These are phyloP conservation scores for Dunckerocampus dactyliophorus DNA, from an alignment of 2,113 vertebrate genomes.

Conservation along the genomic window DNA sequence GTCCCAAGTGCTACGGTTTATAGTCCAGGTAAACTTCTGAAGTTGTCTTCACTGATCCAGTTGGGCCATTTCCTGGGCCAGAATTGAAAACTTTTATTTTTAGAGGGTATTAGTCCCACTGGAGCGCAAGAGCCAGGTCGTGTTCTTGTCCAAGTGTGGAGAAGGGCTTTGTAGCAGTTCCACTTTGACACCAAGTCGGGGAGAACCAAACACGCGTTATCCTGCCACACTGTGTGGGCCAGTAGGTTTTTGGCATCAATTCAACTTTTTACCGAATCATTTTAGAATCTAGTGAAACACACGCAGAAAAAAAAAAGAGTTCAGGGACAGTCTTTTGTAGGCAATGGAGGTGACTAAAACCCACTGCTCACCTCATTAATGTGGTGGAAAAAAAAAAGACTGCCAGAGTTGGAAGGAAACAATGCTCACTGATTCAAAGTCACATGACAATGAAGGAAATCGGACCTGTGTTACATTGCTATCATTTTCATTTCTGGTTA, in stretches of 20 bases:
- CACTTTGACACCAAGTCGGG: conserved; percentile 48
- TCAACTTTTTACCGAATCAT: conserved; percentile 84
- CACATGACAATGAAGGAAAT: conserved; percentile 76
- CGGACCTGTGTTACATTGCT: conserved; percentile 64
- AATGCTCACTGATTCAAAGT: conserved; percentile 61
- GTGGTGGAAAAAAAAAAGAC: conserved; percentile 64
- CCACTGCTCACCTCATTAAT: conserved; percentile 95
- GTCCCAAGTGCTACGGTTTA: conserved; percentile 19
- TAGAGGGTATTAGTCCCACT: conserved; percentile 37
- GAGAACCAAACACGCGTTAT: conserved; percentile 52
- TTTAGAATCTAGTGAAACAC: conserved; percentile 75
- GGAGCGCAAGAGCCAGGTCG: conserved; percentile 24
- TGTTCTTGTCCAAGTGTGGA: conserved; percentile 24
- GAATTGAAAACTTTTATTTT: conserved; percentile 24
- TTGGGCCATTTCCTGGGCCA: conserved; percentile 27
- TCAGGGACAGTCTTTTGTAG: conserved; percentile 56
- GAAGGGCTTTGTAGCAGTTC: conserved; percentile 35
- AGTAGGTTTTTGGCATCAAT: conserved; percentile 66
- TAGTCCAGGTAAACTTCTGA: conserved; percentile 10
- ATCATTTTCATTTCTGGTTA: conserved; percentile 57
- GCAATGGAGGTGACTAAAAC: conserved; percentile 61
- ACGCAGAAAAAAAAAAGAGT: conserved; percentile 65
- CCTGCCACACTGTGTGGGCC: conserved; percentile 83
- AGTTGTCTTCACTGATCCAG: conserved; percentile 24
- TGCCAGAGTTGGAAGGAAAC: conserved; percentile 58